Evolutionary conservation across 1,140 invertebrate genomes (phyloP), one percentile per base, ranked within the genome.

Genomic region (Cydia amplana): DNA sequence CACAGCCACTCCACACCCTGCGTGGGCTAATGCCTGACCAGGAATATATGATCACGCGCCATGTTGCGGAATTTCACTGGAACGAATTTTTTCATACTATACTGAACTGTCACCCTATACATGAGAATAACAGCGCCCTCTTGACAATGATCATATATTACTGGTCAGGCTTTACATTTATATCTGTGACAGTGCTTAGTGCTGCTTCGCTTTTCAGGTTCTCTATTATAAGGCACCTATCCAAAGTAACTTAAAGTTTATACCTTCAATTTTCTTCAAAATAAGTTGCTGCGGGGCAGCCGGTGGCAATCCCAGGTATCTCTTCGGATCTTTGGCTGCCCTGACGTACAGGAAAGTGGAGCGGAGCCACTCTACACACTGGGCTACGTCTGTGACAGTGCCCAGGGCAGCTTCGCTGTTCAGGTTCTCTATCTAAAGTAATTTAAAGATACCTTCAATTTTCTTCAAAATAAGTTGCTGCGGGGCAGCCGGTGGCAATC

Each of bases 301-400:
- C 23, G 79, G 77, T 2, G 93, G 93, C 32, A 96, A 84, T 16
- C 95, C 95, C 1, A 93, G 82, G 86, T 97, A 97, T 88, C 95
- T 93, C 80, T 88, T 91, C 0, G 96, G 96, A 84, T 96, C 96
- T 79, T 95, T 94, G 63, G 94, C 91, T 0, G 96, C 94, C 74
- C 97, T 87, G 9, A 97, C 95, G 85, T 96, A 97, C 0, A 98
- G 91, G 89, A 96, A 97, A 1, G 97, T 97, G 1, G 96, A 96
- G 74, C 95, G 93, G 1, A 97, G 89, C 97, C 97, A 97, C 76
- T 96, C 93, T 77, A 97, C 94, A 18, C 96, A 96, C 16, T 95
- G 94, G n/a, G 94, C 93, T 1, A 97, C 90, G 82, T 96, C 95
- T 16, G 93, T 94, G 1, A 98, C 95, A 0, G 96, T 97, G 12